Base-by-base conservation (phyloP, 2,113 vertebrate genomes). In the Dipodomys spectabilis region DNA sequence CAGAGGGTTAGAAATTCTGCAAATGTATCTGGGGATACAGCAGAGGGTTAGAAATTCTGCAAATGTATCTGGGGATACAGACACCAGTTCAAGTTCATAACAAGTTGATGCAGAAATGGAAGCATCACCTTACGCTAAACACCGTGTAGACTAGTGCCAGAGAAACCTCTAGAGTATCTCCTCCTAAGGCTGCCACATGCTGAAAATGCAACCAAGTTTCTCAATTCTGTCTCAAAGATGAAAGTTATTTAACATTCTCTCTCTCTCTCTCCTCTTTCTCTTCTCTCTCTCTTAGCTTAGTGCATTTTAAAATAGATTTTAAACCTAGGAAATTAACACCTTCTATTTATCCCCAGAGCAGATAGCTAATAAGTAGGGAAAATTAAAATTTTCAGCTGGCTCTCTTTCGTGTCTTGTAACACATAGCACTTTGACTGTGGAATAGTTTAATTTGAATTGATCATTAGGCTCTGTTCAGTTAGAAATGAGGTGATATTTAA, bases 371-470 rank as follows among this genome's bases (percentile, higher is more conserved):
- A 94, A 88, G 93, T 90, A 82, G 67, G 8, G 89, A 94, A 97
- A 95, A 94, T 95, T 93, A 95, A 95, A 94, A 93, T n/a, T 60
- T 94, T 94, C 75, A 94, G 27, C 83, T 73, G 75, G 80, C 77
- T 94, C 62, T 60, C 71, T 86, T 96, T 91, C 0, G 0, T 96
- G 86, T 97, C 95, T 91, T 80, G 71, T 95, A 97, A 95, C 90
- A 94, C 83, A 82, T 86, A 95, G 71, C 35, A 83, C 89, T 95
- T 88, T 90, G 86, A 91, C 35, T 96, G 77, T 91, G 35, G 86
- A 96, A 71, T 81, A 92, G 71, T 93, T 95, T 95, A 95, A 95
- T 95, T 86, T 91, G 80, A 95, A 94, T 95, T 95, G 96, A 94
- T 96, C 94, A 96, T 83, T 91, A 86, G 93, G 20, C 72, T 86